Conservation (phyloP, 2,113 vertebrate genomes). For the Phoenicopterus ruber region DNA sequence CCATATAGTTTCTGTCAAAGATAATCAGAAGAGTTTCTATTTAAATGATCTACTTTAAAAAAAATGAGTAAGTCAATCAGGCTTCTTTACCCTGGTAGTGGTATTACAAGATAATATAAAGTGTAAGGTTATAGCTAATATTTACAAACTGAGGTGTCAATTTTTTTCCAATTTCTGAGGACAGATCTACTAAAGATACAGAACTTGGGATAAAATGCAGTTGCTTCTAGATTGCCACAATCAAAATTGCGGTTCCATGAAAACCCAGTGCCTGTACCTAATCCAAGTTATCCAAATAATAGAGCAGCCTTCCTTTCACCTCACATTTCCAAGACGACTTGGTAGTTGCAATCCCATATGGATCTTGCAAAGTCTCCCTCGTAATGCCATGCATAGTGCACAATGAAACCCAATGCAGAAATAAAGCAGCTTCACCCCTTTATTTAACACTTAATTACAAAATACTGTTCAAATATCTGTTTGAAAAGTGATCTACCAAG, state of each 20-base stretch:
- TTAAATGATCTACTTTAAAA: neutral
- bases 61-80: neutral
- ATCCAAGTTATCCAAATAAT: neutral
- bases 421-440: neutral
- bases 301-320: neutral
- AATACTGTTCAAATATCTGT: neutral
- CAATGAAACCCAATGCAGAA: neutral
- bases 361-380: neutral
- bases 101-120: neutral
- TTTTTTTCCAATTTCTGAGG: neutral
- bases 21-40: neutral
- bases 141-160: neutral
- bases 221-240: neutral
- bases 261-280: neutral
- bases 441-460: neutral
- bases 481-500: neutral
- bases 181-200: neutral
- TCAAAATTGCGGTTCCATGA: neutral
- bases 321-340: neutral
- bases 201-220: neutral
- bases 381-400: fast-evolving
- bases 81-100: neutral
- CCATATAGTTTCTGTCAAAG: neutral
- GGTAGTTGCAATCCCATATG: fast-evolving
- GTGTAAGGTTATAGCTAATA: neutral